phyloP scores from a whole-genome alignment of 2,113 vertebrate genomes.

The Zosterops hypoxanthus region DNA sequence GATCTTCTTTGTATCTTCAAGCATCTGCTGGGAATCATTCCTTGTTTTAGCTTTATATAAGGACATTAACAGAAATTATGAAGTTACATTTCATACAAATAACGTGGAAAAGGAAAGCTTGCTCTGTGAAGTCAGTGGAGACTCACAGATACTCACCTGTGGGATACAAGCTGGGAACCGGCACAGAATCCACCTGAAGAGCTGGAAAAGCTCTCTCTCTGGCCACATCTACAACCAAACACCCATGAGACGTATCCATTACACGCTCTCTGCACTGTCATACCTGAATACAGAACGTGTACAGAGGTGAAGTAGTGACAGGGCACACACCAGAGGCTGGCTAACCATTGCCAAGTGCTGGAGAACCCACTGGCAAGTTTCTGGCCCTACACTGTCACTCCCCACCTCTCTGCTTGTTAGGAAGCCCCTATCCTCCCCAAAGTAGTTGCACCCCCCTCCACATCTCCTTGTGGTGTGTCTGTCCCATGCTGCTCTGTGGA shows the following conservation, averaged over 20 bases:
- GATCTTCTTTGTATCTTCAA: not conserved
- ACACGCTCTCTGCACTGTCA: not conserved
- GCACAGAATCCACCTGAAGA: not conserved
- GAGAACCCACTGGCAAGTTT: not conserved
- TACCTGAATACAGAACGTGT: not conserved
- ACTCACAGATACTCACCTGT: not conserved
- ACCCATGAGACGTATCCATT: not conserved
- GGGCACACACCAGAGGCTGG: not conserved
- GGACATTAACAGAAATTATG: not conserved
- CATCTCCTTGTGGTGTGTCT: not conserved
- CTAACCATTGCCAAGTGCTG: accelerated
- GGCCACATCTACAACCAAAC: not conserved
- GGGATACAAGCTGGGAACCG: not conserved
- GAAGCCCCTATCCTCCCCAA: not conserved
- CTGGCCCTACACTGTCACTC: not conserved
- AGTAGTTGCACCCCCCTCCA: not conserved
- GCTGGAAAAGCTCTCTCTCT: not conserved
- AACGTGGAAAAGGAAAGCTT: not conserved
- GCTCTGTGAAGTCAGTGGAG: not conserved
- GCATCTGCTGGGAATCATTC: not conserved
- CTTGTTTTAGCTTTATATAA: not conserved
- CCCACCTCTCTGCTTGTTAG: not conserved
- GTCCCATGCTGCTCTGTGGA: not conserved
- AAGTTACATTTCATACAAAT: not conserved
- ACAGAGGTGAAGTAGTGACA: not conserved